Conservation (phyloP, 1,140 invertebrate species). For the Helicoverpa zea region DNA sequence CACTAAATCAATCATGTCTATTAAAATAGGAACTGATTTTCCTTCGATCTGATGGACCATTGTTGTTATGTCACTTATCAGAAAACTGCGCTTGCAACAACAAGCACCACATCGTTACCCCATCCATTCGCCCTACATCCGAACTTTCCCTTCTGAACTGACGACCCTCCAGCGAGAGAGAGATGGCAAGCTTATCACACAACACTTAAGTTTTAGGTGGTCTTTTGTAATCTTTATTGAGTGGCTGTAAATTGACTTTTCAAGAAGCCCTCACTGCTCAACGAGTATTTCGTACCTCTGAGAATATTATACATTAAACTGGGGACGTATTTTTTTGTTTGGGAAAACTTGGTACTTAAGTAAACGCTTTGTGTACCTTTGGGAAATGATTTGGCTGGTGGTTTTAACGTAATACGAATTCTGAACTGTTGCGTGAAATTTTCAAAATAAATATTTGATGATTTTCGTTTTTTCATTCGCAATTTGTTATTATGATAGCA, state of each 20-base stretch:
- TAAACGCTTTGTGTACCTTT: conserved; percentile 25
- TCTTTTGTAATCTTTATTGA: conserved; percentile 69
- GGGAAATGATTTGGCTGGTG: conserved; percentile 41
- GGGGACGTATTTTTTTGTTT: conserved; percentile 37
- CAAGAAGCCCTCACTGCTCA: conserved; percentile 38
- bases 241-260: conserved; percentile 69
- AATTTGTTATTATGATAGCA: not conserved
- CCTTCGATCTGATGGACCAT: too few relatives aligned
- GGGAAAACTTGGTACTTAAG: conserved; percentile 27
- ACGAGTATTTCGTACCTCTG: conserved; percentile 16
- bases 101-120: not conserved
- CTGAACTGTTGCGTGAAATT: not conserved
- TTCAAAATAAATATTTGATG: not conserved
- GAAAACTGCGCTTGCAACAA: not conserved
- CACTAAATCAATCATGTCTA: too few relatives aligned
- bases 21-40: too few relatives aligned
- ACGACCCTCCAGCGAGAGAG: conserved; percentile 54
- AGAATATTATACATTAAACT: conserved; percentile 36
- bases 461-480: not conserved
- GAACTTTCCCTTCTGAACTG: conserved; percentile 47
- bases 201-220: conserved; percentile 66
- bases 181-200: conserved; percentile 60
- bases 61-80: not conserved
- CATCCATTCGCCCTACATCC: conserved; percentile 41
- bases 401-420: conserved; percentile 10